Conservation (phyloP, 2,797 vertebrate species). For the Loriculus beryllinus region DNA sequence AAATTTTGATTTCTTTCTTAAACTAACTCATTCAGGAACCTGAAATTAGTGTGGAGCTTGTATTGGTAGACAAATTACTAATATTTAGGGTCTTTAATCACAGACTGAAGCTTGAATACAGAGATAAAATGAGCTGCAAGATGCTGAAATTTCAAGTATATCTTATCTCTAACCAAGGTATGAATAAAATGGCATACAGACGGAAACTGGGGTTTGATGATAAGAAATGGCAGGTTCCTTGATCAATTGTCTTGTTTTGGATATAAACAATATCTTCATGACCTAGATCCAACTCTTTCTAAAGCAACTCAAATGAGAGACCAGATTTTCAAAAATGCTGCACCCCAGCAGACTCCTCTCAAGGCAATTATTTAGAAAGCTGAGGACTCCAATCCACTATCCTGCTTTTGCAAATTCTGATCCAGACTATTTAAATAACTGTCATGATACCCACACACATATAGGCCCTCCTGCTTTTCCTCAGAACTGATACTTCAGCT, state of each 20-base stretch:
- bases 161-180: background rate
- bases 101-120: background rate
- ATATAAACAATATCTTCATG: background rate
- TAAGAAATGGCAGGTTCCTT: conserved; percentile 1
- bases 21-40: background rate
- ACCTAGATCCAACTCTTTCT: background rate
- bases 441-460: background rate
- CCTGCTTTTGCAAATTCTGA: background rate
- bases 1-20: background rate
- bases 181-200: background rate
- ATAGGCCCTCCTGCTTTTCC: background rate
- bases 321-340: background rate
- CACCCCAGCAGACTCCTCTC: background rate
- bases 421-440: background rate
- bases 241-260: background rate
- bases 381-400: background rate
- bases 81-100: background rate
- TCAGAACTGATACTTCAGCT: background rate
- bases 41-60: background rate
- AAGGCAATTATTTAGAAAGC: background rate
- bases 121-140: background rate
- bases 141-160: background rate
- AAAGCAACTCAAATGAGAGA: background rate
- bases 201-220: background rate
- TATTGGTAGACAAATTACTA: background rate